A percentile compares a stretch with the other conserved stretches of the same genome.
Conservation (phyloP, 2,888 invertebrate genomes). For the Drosophila mimica region DNA sequence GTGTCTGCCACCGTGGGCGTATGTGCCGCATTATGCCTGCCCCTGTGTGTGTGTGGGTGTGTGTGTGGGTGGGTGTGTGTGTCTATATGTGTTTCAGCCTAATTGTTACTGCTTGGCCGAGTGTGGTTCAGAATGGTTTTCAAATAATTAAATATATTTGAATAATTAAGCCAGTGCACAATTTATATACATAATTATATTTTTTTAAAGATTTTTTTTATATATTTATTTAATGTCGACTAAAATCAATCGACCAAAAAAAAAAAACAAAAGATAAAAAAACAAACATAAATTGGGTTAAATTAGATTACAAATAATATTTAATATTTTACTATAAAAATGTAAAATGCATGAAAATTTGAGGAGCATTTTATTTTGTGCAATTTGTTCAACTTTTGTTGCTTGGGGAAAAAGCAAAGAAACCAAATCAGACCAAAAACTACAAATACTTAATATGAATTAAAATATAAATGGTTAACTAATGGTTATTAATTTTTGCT, state of each 20-base stretch:
- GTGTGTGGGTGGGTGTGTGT: background rate
- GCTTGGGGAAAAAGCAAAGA: background rate
- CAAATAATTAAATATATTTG: conserved; percentile 7
- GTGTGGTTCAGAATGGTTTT: conserved; percentile 2
- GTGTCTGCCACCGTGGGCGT: conserved; percentile 29
- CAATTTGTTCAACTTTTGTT: background rate
- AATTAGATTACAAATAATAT: too few relatives aligned
- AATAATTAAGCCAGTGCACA: conserved; percentile 2
- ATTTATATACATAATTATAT: too few relatives aligned
- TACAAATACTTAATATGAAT: background rate
- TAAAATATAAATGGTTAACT: background rate
- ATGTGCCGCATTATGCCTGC: conserved; percentile 6
- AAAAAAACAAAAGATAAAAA: too few relatives aligned
- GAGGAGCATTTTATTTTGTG: too few relatives aligned
- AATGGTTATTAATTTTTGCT: too few relatives aligned
- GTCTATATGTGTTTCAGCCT: background rate
- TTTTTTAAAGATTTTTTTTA: background rate
- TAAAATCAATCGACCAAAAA: too few relatives aligned
- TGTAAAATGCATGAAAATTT: too few relatives aligned
- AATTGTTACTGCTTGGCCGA: background rate
- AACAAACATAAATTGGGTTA: too few relatives aligned
- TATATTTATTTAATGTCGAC: too few relatives aligned
- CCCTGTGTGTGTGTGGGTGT: conserved; percentile 4
- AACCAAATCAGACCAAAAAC: background rate
- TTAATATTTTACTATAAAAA: too few relatives aligned